Conservation (phyloP, 2,888 invertebrate genomes). For the Abrostola tripartita region DNA sequence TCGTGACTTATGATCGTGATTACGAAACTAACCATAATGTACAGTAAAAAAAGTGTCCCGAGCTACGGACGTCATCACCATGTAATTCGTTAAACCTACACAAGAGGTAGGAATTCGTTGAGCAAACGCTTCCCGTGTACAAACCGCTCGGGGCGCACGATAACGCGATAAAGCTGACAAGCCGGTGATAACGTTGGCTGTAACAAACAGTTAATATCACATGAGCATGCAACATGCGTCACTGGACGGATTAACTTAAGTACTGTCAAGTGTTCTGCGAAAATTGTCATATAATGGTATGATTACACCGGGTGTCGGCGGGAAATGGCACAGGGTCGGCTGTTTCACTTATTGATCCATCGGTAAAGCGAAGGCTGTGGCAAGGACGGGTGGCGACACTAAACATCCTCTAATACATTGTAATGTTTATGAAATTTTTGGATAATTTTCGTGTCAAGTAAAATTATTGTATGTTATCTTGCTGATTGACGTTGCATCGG, state of each 20-base stretch:
- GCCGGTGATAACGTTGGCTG: slow-evolving; percentile 54
- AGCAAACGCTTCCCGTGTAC: slow-evolving; percentile 72
- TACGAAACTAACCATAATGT: slow-evolving; percentile 37
- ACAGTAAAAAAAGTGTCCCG: slow-evolving; percentile 22
- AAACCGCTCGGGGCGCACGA: slow-evolving; percentile 55
- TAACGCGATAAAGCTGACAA: slow-evolving; percentile 60
- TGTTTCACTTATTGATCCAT: neutral
- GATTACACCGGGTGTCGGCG: slow-evolving; percentile 12
- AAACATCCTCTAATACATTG: neutral
- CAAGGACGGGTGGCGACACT: neutral
- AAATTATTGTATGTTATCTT: no score
- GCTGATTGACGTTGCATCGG: no score
- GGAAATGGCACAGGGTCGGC: slow-evolving; percentile 6
- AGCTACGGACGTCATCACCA: slow-evolving; percentile 57
- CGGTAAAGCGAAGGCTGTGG: slow-evolving; percentile 3
- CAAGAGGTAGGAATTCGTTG: slow-evolving; percentile 67
- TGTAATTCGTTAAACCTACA: slow-evolving; percentile 65
- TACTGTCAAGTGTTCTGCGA: slow-evolving; percentile 30
- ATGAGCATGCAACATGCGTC: slow-evolving; percentile 64
- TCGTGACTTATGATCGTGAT: slow-evolving; percentile 40
- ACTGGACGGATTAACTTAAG: slow-evolving; percentile 51
- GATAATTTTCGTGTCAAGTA: no score
- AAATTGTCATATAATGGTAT: slow-evolving; percentile 18
- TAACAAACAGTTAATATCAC: slow-evolving; percentile 62
- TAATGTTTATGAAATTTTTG: no score